Evolutionary conservation across 2,797 vertebrate genomes (phyloP).

Genomic region (Rhinichthys osculus): DNA sequence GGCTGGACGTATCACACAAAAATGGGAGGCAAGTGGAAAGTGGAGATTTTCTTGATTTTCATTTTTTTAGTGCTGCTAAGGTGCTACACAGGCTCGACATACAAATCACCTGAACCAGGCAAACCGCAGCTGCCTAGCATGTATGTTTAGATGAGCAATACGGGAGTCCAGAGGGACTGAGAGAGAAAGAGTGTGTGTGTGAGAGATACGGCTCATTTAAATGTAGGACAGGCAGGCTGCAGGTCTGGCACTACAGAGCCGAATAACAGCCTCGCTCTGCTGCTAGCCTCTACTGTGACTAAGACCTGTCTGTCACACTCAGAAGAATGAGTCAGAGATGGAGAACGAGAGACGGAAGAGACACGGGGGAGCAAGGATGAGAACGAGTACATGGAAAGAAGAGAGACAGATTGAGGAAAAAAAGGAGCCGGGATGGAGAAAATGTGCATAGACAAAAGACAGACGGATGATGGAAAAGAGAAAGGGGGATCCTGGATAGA

Average conservation of each 20-base stretch:
- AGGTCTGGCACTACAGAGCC: conserved; percentile 42
- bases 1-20: neutral
- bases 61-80: neutral
- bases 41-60: neutral
- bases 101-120: conserved; percentile 17
- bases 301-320: conserved; percentile 52
- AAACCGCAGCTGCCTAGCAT: conserved; percentile 11
- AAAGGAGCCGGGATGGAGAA: neutral
- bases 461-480: neutral
- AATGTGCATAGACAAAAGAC: neutral
- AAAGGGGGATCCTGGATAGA: neutral
- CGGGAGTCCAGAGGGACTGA: neutral
- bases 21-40: neutral
- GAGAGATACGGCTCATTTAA: conserved; percentile 35
- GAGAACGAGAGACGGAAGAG: conserved; percentile 42
- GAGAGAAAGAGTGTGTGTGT: neutral
- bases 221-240: conserved; percentile 52
- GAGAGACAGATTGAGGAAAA: neutral
- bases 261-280: conserved; percentile 47
- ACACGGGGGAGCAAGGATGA: conserved; percentile 2
- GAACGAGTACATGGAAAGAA: neutral
- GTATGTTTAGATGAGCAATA: conserved; percentile 23
- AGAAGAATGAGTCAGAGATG: conserved; percentile 58
- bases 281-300: conserved; percentile 51
- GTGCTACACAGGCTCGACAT: neutral